A percentile compares a stretch with the other conserved stretches of the same genome.
phyloP scores from a whole-genome alignment of 2,113 vertebrate species.

The Tricholaema leucomelas region DNA sequence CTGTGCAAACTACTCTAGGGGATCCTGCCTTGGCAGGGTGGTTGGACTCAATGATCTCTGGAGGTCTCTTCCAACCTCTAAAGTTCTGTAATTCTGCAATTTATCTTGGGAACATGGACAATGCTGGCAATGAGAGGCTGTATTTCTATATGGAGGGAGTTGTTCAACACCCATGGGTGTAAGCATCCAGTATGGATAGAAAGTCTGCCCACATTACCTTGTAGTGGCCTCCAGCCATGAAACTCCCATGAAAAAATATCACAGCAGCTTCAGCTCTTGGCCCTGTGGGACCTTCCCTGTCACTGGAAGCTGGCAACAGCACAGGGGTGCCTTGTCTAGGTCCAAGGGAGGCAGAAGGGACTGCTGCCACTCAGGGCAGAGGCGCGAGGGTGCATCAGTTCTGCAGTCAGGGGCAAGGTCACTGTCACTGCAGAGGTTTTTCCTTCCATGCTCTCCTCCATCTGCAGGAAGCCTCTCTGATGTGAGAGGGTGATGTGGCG shows the following conservation, averaged over 20 bases:
- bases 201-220: not conserved
- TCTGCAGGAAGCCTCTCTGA: slow-evolving; percentile 75
- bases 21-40: too few species aligned
- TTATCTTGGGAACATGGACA: not conserved
- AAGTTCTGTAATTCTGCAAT: not conserved
- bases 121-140: not conserved
- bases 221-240: not conserved
- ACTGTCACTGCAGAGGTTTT: not conserved
- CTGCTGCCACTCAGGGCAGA: fast-evolving
- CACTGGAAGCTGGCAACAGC: not conserved
- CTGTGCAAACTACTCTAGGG: too few species aligned
- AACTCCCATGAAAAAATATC: not conserved
- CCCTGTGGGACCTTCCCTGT: not conserved
- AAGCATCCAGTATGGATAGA: not conserved
- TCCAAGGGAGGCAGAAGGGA: not conserved
- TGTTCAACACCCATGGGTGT: not conserved
- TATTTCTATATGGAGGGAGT: not conserved
- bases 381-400: fast-evolving
- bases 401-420: not conserved
- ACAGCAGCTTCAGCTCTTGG: not conserved
- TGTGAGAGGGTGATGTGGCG: slow-evolving; percentile 50
- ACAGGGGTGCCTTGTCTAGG: not conserved
- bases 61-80: too few species aligned
- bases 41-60: too few species aligned
- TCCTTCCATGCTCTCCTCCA: not conserved